Evolutionary conservation across 2,797 vertebrate genomes (phyloP), one percentile per base, ranked within the genome.

Genomic region (Simalia tracyae): DNA sequence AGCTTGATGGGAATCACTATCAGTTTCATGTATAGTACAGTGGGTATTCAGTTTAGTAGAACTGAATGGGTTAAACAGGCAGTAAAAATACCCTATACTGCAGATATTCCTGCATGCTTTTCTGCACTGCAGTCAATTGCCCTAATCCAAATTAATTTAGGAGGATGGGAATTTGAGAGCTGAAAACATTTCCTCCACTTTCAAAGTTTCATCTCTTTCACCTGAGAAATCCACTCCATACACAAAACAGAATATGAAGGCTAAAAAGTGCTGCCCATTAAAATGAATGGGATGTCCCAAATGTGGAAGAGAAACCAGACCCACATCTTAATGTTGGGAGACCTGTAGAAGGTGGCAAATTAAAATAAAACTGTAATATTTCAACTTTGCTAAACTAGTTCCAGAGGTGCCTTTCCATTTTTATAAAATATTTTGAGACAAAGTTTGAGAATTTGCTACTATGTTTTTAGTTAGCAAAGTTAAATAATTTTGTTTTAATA

Each of bases 401-500:
- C 86, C 5, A 84, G 5, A 22, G 92, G 92, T 84, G 24, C 19
- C 54, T 92, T 2, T 60, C 22, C 86, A 91, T 28, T 36, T 42
- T 94, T 28, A 15, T 57, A 66, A 76, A 84, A 14, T n/a, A 84
- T 64, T 42, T 63, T 26, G 10, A 19, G 56, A 64, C 6, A 15
- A 4, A 4, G 24, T 84, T 42, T 89, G 89, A 92, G 93, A 90
- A 95, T 86, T 63, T 93, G 61, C 85, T 86, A 9, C 56, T 90
- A 61, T 22, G 2, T 90, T 92, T 90, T 72, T 66, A 86, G 64
- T 90, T 60, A 11, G 9, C 88, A 84, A 91, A 86, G 22, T 60
- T 28, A n/a, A 93, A 63, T 50, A 91, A 81, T 85, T 19, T 93
- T 91, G 63, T 66, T 31, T 84, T 66, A 59, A 84, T 76, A 42